Base-by-base conservation (phyloP, 2,888 invertebrate species). In the Sinhomidia bicolor region DNA sequence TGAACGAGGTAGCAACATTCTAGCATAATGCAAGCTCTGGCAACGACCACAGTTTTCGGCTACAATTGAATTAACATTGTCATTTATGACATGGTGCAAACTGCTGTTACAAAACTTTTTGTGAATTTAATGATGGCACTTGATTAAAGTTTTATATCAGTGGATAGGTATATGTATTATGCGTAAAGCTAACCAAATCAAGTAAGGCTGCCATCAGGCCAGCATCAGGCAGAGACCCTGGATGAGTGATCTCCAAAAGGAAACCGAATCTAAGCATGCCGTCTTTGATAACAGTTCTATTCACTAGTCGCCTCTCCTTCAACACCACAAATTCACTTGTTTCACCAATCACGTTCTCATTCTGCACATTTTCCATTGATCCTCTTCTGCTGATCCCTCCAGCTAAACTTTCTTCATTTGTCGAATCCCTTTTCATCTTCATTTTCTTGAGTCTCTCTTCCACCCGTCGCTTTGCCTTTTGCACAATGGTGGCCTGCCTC, bases 1-100 rank as follows among this genome's bases (percentile, higher is more conserved):
- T 99, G 99, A 1, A 99, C 99, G 92, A 99, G 97, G 93, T 99
- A 97, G 0, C 99, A 97, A 93, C 99, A 99, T 94, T 99, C 99
- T 89, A 99, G 94, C 7, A 99, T 94, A 82, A 99, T 95, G 0
- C 98, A 96, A 3, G 99, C 99, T 93, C 99, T 95, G 0, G 98
- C 96, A 0, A 99, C 96, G 0, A 99, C 96, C 0, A 99, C 98
- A 0, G 99, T 98, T 93, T 98, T 96, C 41, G 99, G 97, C 96
- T 97, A 93, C 60, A 94, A 94, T 84, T 74, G 9, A 29, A 51
- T 47, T n/a, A 54, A 17, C n/a, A 54, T n/a, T 47, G 47, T 9
- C 10, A 10, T 41, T 41, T n/a, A 14, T 47, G 2, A 9, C 2
- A 1, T 47, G 14, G 57, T 57, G 57, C 12, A 57, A 17, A n/a